These are phyloP conservation scores for Sorex fumeus DNA, from an alignment of 2,113 vertebrate species.

Conservation along the genomic window DNA sequence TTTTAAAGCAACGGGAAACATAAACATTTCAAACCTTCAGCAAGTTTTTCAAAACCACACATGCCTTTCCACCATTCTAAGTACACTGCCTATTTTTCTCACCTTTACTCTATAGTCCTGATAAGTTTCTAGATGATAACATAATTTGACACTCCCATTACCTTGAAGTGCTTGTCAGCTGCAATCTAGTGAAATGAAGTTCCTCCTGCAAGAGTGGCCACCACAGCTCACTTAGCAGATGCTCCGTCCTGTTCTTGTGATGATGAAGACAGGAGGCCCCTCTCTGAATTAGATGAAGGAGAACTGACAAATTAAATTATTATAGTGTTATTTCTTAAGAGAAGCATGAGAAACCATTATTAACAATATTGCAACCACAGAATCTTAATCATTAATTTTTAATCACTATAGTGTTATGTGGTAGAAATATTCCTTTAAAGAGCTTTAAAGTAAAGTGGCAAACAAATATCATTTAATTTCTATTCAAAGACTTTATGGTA, in stretches of 20 bases:
- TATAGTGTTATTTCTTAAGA: background rate
- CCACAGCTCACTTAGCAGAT: conserved; percentile 41
- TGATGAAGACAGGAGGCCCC: conserved; percentile 29
- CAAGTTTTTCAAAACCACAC: conserved; percentile 63
- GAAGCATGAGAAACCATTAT: too few relatives aligned
- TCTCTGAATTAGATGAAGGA: conserved; percentile 56
- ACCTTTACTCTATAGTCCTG: conserved; percentile 23
- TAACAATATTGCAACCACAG: too few relatives aligned
- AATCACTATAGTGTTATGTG: background rate
- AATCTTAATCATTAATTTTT: too few relatives aligned
- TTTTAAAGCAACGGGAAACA: conserved; percentile 73
- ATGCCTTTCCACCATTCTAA: conserved; percentile 31
- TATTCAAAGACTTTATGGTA: background rate
- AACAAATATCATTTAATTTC: conserved; percentile 56
- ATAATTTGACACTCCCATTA: conserved; percentile 76
- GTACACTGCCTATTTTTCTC: conserved; percentile 22
- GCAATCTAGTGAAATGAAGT: conserved; percentile 72
- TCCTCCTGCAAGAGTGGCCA: conserved; percentile 67
- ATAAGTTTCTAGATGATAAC: conserved; percentile 62
- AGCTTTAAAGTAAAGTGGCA: conserved; percentile 62
- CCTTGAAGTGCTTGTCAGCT: conserved; percentile 82
- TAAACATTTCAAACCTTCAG: conserved; percentile 67
- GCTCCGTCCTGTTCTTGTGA: conserved; percentile 46
- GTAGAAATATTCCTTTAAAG: background rate
- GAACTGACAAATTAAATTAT: conserved; percentile 52